Evolutionary conservation across 1,140 invertebrate species (phyloP), one percentile per base, ranked within the genome.

Genomic region (Panulirus ornatus): DNA sequence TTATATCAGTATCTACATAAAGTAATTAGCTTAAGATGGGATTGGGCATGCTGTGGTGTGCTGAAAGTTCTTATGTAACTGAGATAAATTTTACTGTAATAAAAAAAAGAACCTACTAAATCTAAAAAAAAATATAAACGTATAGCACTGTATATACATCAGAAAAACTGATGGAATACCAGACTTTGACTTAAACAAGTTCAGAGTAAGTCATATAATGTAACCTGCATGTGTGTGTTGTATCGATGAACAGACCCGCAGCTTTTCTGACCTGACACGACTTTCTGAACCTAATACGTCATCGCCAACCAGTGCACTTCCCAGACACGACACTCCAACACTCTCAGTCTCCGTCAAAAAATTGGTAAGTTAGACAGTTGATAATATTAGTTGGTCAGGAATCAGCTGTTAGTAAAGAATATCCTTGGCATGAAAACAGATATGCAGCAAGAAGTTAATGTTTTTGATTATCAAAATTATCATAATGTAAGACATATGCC

Each of bases 191-290:
- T n/a, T n/a, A n/a, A n/a, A n/a, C n/a, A n/a, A 47, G 11, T 40
- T 38, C n/a, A 16, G 44, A 44, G 14, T 27, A 47, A 42, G 44
- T 38, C 75, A 78, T 78, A 40, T 44, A 78, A 44, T 44, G n/a
- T 78, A 78, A 78, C 75, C 75, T 73, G 83, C 70, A 51, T 84
- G 63, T 84, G 83, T 84, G 83, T 84, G 36, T 71, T 81, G 63
- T 70, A 54, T 44, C 81, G 66, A 66, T 75, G 81, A 51, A 83
- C 79, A 89, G 88, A 89, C 88, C 16, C 78, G 88, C 47, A 89
- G 88, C 79, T 89, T 89, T 76, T 83, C 79, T 75, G 88, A 89
- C 79, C 88, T 89, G 88, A 89, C 88, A 19, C 70, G 78, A 51
- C 79, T 89, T 30, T 36, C 54, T 84, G 88, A 89, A 30, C 47